Base-by-base conservation (phyloP, 2,113 vertebrate genomes). In the Osmerus mordax region DNA sequence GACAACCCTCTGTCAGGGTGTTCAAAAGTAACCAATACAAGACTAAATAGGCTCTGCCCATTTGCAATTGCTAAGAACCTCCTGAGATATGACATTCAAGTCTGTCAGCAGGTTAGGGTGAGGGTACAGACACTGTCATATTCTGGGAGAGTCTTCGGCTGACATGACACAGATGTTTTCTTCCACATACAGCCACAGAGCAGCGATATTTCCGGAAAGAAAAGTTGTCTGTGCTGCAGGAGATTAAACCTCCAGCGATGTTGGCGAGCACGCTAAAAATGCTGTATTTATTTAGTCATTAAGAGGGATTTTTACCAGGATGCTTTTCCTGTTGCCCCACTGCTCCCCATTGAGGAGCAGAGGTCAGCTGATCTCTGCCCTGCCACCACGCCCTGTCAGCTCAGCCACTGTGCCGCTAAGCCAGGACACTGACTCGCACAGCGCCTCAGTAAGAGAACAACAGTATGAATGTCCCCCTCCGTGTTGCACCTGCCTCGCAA, bases 21-120 rank as follows among this genome's bases (percentile, higher is more conserved):
- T 70, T 81, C 79, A 75, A 79, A 84, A 61, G 78, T 81, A 76
- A 73, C 76, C 77, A 79, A 83, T 61, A 70, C 56, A 69, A 78
- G 76, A 78, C 76, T 79, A 83, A 56, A 75, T 73, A 76, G 52
- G 58, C 72, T 75, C 80, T 54, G 73, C 65, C 32, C 32, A 47
- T 7, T 56, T 18, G 25, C 13, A 12, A 9, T 6, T 6, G 9
- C 15, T 52, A 36, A n/a, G 13, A 15, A 14, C 47, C 64, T 12
- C 58, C 28, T 29, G 13, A 70, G 52, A 70, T 28, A 18, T 4
- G 61, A 68, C 72, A 81, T 78, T 81, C 71, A 81, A 69, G 72
- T 71, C 70, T 54, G 59, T 77, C 79, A 58, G n/a, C 54, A 18
- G 54, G 54, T 56, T 56, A 18, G 14, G 54, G 9, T 56, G 2